Evolutionary conservation across 2,797 vertebrate genomes (phyloP), one percentile per base, ranked within the genome.

Genomic region (Alcedo quadribrachys): DNA sequence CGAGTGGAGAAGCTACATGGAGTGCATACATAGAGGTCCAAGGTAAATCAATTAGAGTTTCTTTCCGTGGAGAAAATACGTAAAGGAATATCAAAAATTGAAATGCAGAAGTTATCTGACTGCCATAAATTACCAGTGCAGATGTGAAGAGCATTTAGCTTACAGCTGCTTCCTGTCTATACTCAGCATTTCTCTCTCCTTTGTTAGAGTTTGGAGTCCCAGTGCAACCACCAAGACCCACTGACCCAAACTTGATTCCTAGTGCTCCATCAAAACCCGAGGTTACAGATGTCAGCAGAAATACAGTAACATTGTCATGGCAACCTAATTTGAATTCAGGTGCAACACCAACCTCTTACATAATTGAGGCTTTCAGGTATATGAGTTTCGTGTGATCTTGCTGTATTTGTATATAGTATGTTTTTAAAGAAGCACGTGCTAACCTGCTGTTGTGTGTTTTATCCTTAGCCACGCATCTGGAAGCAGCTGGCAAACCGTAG

Each of bases 401-500:
- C 62, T 87, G 20, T 71, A 43, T 63, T 86, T 66, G 12, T 9
- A 0, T 73, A 11, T 46, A 33, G 30, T 17, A 27, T 27, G 18
- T 12, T 78, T 57, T 85, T 94, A 30, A 88, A 62, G 48, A 85
- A 15, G 28, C 79, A 27, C 11, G 0, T 84, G 92, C 89, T 97
- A 91, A 98, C 85, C 67, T 91, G 57, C 85, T 69, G 50, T 25
- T 90, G 3, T 95, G 2, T 96, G 88, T 60, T 95, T 87, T 87
- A 66, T 97, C 89, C 92, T 62, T 91, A 99, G 99, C 97, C 99
- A 99, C 85, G 98, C 99, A 48, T 99, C 99, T 77, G 99, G 99
- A 40, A 99, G 99, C 98, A 99, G 98, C 97, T 99, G 99, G 99
- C 99, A 99, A 97, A 99, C 99, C 1, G 98, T 99, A 94, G 99